Evolutionary conservation across 2,888 invertebrate species (phyloP), one percentile per base, ranked within the genome.

Genomic region (Diarsia rubi): DNA sequence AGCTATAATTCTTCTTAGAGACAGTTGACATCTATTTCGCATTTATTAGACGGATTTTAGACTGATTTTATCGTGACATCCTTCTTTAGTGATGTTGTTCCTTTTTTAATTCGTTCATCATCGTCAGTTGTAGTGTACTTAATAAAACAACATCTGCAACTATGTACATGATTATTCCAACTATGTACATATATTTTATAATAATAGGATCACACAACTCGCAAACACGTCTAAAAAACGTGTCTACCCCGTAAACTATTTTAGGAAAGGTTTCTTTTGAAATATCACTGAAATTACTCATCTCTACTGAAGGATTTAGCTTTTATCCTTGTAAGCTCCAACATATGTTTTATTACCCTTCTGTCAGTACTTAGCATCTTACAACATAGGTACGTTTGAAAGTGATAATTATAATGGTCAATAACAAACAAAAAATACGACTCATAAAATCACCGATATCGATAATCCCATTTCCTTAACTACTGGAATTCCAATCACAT

Each of bases 221-320:
- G 6, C 37, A 62, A 42, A 42, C 14, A 6, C n/a, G 62, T 1
- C 14, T 42, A 37, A 8, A 21, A 74, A 54, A 49, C 2, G 9
- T 2, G 21, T 42, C 47, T 37, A n/a, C 27, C 49, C 57, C 57
- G 63, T 67, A 60, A 69, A 62, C 69, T 3, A 63, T 21, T 24
- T 57, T 16, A 21, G 24, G 47, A 64, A 67, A 27, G 76, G 57
- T 59, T 59, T 49, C 14, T 16, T 12, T 19, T 59, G 64, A 80
- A 54, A 68, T 76, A 81, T 81, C 21, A 37, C 64, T 44, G 19
- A 45, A 49, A 81, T 81, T 4, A 77, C 44, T 82, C 82, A 69
- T 49, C 31, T 64, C 45, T 44, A 65, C 52, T 45, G n/a, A 6
- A 59, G 45, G 27, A 65, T 60, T 52, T 59, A 19, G 27, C 27